Percentiles rank a stretch among this genome's conserved stretches.
Conservation (phyloP, 2,888 invertebrate species). For the Lottia gigantea region DNA sequence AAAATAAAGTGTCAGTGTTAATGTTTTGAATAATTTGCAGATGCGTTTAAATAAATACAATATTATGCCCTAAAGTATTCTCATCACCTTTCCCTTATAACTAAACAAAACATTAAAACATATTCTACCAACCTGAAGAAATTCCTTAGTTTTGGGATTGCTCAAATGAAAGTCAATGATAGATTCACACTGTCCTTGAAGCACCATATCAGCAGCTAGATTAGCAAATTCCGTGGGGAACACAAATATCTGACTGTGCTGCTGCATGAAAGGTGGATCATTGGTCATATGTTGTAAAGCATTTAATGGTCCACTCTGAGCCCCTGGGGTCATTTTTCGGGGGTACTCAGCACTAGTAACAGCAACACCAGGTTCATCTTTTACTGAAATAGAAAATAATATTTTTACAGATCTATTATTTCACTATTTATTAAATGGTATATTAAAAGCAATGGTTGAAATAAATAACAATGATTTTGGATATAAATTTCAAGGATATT, state of each 20-base stretch:
- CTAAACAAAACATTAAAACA: constrained; percentile 30
- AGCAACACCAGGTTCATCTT: constrained; percentile 17
- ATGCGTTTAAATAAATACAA: no score
- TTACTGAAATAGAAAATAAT: constrained; percentile 10
- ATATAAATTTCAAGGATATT: no score
- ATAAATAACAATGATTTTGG: no score
- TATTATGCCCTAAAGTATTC: no score
- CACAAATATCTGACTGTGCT: constrained; percentile 97
- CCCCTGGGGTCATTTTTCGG: constrained; percentile 21
- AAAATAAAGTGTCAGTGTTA: no score
- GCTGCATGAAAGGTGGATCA: constrained; percentile 73
- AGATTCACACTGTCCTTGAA: constrained; percentile 88
- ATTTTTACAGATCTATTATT: no score
- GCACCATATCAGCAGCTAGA: constrained; percentile 91
- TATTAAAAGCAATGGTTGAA: neutral
- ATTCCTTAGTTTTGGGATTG: constrained; percentile 93
- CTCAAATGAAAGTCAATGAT: constrained; percentile 94
- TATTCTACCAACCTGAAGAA: constrained; percentile 79
- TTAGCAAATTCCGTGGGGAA: constrained; percentile 95
- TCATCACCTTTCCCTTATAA: neutral
- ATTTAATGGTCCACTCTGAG: constrained; percentile 18
- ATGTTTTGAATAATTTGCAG: no score
- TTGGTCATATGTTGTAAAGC: constrained; percentile 26
- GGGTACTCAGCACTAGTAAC: constrained; percentile 21
- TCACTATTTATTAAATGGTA: no score